Percentiles rank a stretch among this genome's conserved stretches.
Conservation (phyloP, 2,113 vertebrate species). For the Trematomus loennbergii region DNA sequence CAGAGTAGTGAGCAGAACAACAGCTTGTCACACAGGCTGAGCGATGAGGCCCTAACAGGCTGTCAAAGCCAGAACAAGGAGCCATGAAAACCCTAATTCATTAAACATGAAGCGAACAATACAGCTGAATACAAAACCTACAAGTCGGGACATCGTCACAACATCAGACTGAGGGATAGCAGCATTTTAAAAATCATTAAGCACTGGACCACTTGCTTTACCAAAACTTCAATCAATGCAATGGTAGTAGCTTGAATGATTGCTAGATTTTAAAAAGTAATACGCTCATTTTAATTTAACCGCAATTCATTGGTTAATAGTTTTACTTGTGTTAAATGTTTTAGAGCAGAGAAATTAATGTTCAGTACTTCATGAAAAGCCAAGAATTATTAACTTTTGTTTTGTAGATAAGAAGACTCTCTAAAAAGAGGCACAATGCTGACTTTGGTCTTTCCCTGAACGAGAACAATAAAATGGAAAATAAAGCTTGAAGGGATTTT, state of each 20-base stretch:
- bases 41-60: slow-evolving; percentile 37
- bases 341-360: too few relatives aligned
- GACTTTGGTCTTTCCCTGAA: slow-evolving; percentile 3
- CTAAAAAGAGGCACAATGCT: not conserved
- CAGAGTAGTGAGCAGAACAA: slow-evolving; percentile 22
- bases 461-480: slow-evolving; percentile 15
- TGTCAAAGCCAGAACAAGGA: slow-evolving; percentile 39
- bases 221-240: not conserved
- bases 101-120: slow-evolving; percentile 25
- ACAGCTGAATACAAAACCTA: not conserved
- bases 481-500: slow-evolving; percentile 12
- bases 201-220: not conserved
- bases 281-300: too few relatives aligned
- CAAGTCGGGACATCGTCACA: slow-evolving; percentile 1
- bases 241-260: not conserved
- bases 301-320: too few relatives aligned
- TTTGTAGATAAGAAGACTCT: not conserved
- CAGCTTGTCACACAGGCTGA: slow-evolving; percentile 48
- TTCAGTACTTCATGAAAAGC: too few relatives aligned
- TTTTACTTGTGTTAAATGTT: too few relatives aligned
- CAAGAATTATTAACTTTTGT: too few relatives aligned
- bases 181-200: slow-evolving; percentile 4
- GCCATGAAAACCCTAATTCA: slow-evolving; percentile 29
- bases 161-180: slow-evolving; percentile 15
- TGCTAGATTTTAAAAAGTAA: not conserved